Evolutionary conservation across 2,797 vertebrate species (phyloP).

Genomic region (Sebastiscus albofasciatus): DNA sequence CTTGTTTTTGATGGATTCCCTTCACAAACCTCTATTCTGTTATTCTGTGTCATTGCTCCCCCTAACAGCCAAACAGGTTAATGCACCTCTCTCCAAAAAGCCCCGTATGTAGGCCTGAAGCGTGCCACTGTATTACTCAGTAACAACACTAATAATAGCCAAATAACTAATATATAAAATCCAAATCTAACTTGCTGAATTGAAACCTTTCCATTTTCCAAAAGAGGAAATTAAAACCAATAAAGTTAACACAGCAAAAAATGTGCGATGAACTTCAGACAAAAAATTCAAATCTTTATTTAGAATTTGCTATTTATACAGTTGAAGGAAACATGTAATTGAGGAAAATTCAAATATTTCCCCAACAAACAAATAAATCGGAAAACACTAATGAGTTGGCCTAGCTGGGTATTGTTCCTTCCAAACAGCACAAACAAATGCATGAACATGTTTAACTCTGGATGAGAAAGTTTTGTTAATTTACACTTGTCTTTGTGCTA

Average conservation of each 20-base stretch:
- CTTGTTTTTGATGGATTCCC: background rate
- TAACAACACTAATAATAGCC: background rate
- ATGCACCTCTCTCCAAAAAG: slow-evolving; percentile 3
- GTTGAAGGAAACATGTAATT: background rate
- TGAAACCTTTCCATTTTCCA: background rate
- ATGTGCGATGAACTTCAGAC: slow-evolving; percentile 33
- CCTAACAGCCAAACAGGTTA: slow-evolving; percentile 30
- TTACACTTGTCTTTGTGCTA: background rate
- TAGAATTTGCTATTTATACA: background rate
- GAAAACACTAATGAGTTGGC: background rate
- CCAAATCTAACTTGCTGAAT: background rate
- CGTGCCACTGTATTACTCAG: background rate
- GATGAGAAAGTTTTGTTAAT: background rate
- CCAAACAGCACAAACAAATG: background rate
- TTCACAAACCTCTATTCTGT: background rate
- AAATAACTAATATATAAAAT: background rate
- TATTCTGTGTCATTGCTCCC: slow-evolving; percentile 45
- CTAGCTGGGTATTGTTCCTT: background rate
- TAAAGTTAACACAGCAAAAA: background rate
- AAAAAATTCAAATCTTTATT: background rate
- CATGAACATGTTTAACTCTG: background rate
- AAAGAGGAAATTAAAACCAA: background rate
- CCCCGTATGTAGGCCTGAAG: background rate
- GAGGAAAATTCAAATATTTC: background rate
- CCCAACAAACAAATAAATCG: background rate